phyloP scores from a whole-genome alignment of 2,888 invertebrate genomes.

The Drosophila siamana region DNA sequence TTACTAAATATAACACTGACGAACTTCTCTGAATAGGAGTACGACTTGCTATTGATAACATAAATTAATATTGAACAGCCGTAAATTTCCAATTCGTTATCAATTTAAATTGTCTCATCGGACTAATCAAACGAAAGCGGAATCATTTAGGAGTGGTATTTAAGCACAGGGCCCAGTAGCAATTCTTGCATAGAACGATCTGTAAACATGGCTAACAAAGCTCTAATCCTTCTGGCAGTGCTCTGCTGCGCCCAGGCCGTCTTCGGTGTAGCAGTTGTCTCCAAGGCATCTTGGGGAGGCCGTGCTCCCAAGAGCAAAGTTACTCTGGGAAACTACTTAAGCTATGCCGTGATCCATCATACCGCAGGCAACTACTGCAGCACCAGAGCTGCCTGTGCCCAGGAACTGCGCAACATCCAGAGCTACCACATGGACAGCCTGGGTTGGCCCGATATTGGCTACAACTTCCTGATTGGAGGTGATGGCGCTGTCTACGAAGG shows the following conservation, averaged over 20 bases:
- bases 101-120: constrained; percentile 12
- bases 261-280: constrained; percentile 54
- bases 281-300: constrained; percentile 69
- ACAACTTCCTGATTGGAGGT: constrained; percentile 76
- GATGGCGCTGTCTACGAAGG: constrained; percentile 81
- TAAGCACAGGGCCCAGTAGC: background rate
- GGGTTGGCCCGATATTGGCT: constrained; percentile 78
- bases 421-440: constrained; percentile 71
- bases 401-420: constrained; percentile 72
- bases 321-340: constrained; percentile 47
- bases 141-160: constrained; percentile 11
- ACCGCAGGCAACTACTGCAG: constrained; percentile 68
- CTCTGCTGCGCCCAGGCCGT: constrained; percentile 55
- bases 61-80: background rate
- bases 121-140: background rate
- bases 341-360: constrained; percentile 72
- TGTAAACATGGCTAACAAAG: constrained; percentile 58
- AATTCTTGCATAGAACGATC: constrained; percentile 13
- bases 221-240: constrained; percentile 53
- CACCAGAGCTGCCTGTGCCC: constrained; percentile 59
- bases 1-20: no score
- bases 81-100: constrained; percentile 1
- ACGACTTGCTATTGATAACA: background rate
- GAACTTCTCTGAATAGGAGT: no score
- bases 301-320: constrained; percentile 62